Percentiles rank a stretch among this genome's conserved stretches.
These are phyloP conservation scores for Tachina grossa DNA, from an alignment of 2,888 invertebrate species.

Conservation along the genomic window DNA sequence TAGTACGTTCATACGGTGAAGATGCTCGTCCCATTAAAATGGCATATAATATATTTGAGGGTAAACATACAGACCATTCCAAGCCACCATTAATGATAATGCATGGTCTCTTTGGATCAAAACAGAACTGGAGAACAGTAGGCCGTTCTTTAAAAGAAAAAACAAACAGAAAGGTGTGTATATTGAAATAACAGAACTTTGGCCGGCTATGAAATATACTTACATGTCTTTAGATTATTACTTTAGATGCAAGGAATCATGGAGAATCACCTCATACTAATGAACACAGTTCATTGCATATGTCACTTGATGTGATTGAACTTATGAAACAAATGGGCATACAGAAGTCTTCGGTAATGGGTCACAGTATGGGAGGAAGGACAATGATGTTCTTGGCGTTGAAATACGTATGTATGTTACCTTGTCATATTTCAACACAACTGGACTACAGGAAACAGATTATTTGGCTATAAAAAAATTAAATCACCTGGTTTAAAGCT, in stretches of 20 bases:
- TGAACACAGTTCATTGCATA: constrained; percentile 88
- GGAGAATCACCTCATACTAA: constrained; percentile 94
- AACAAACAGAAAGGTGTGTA: constrained; percentile 86
- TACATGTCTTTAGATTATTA: constrained; percentile 75
- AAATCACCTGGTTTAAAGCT: too few relatives aligned
- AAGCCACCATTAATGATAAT: constrained; percentile 89
- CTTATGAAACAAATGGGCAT: constrained; percentile 87
- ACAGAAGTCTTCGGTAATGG: constrained; percentile 88
- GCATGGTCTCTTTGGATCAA: constrained; percentile 94
- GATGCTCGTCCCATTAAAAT: constrained; percentile 84
- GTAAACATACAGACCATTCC: constrained; percentile 76
- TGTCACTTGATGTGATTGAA: constrained; percentile 89
- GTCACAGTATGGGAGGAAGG: constrained; percentile 98
- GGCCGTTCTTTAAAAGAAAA: constrained; percentile 86
- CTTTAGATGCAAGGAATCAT: constrained; percentile 96
- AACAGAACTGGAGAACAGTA: constrained; percentile 93
- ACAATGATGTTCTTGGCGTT: constrained; percentile 93
- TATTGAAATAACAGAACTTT: not conserved
- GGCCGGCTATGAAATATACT: not conserved
- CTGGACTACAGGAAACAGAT: not conserved
- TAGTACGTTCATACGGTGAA: constrained; percentile 39
- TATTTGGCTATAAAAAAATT: not conserved
- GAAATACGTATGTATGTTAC: constrained; percentile 84
- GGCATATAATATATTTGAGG: constrained; percentile 87
- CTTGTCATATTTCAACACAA: too few relatives aligned